phyloP scores from a whole-genome alignment of 2,797 vertebrate genomes.

The Poeciliopsis paucimaculata region DNA sequence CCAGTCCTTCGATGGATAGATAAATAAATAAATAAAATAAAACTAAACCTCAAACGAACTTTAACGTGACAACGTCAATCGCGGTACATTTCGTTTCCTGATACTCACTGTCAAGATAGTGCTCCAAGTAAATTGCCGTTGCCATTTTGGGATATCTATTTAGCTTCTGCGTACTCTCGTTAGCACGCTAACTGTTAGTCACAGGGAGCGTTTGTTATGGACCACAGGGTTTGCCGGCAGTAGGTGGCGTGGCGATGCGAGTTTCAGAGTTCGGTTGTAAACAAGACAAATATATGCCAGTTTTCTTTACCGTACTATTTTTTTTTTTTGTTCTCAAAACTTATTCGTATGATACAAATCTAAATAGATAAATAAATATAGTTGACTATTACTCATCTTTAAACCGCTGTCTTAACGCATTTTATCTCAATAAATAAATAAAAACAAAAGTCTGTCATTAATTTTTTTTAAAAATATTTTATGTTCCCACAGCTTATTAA shows the following conservation, averaged over 20 bases:
- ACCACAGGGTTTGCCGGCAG: constrained; percentile 26
- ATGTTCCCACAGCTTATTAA: no score
- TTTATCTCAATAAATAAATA: background rate
- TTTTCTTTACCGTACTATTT: background rate
- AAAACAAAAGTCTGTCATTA: background rate
- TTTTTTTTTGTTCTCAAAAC: no score
- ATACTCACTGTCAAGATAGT: constrained; percentile 96
- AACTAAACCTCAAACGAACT: constrained; percentile 1
- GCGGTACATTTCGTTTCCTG: rapidly evolving
- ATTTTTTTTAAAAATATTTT: no score
- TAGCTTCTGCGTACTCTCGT: constrained; percentile 56
- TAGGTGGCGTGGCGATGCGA: background rate
- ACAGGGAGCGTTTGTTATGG: constrained; percentile 54
- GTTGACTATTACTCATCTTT: no score
- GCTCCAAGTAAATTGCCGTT: constrained; percentile 96
- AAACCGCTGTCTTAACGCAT: background rate
- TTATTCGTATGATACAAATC: background rate
- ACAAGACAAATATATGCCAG: background rate
- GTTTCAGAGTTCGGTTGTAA: background rate
- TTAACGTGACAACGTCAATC: background rate
- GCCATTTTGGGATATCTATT: constrained; percentile 84
- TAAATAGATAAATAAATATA: background rate
- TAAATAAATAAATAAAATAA: background rate
- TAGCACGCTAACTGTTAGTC: constrained; percentile 32
- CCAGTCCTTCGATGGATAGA: background rate